These are phyloP conservation scores for Fulica atra DNA, from an alignment of 2,113 vertebrate species.

Conservation along the genomic window DNA sequence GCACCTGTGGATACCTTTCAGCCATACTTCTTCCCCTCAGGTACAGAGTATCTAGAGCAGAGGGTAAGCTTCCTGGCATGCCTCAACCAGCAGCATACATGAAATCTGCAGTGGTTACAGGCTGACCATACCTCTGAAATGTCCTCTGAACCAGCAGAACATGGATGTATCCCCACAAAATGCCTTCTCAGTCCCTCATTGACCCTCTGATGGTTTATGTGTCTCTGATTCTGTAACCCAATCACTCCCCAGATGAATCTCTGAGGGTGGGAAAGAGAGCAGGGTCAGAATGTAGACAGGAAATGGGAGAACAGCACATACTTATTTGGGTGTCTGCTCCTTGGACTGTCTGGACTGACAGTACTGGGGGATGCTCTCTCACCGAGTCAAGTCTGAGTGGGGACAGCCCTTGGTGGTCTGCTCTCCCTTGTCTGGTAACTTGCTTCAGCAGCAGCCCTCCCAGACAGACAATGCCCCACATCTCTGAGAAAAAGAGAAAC, in stretches of 20 bases:
- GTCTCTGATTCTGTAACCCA: slow-evolving; percentile 37
- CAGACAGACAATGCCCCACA: neutral
- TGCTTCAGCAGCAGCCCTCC: neutral
- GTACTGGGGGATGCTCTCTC: neutral
- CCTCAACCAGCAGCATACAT: neutral
- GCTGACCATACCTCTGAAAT: neutral
- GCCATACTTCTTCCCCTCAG: neutral
- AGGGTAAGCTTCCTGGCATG: neutral
- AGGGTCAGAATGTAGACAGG: slow-evolving; percentile 28
- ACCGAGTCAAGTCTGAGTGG: neutral
- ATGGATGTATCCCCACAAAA: neutral
- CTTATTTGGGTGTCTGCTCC: slow-evolving; percentile 43
- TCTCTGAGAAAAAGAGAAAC: neutral
- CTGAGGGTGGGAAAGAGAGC: slow-evolving; percentile 27
- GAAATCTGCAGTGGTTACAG: neutral
- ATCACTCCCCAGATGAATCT: slow-evolving; percentile 38
- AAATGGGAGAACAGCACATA: neutral
- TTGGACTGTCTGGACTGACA: slow-evolving; percentile 26
- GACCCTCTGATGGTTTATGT: neutral
- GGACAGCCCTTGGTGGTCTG: slow-evolving; percentile 45
- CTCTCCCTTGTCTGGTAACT: neutral
- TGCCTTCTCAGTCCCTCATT: neutral
- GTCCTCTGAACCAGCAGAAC: neutral
- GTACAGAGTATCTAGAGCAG: neutral
- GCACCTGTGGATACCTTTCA: neutral